phyloP scores from a whole-genome alignment of 2,888 invertebrate genomes.

The Cephus nigrinus region DNA sequence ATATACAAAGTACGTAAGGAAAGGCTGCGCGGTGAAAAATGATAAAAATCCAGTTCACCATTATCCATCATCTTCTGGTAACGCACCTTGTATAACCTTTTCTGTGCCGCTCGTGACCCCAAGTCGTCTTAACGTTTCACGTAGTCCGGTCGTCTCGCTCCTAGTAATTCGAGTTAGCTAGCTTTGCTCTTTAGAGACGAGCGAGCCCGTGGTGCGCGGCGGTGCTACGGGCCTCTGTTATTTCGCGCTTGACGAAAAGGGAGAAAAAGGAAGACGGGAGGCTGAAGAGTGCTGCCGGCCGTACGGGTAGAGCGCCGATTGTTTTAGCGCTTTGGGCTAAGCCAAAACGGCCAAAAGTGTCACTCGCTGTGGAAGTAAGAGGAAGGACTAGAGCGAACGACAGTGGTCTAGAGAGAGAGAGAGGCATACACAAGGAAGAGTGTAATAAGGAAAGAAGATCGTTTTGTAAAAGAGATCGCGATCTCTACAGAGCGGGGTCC shows the following conservation, averaged over 20 bases:
- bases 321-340: slow-evolving; percentile 49
- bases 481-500: slow-evolving; percentile 7
- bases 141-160: neutral
- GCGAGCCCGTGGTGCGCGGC: neutral
- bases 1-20: too few species aligned
- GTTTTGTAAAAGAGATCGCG: slow-evolving; percentile 17
- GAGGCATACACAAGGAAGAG: neutral
- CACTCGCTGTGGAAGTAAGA: neutral
- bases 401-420: slow-evolving; percentile 24
- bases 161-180: neutral
- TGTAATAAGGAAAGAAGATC: slow-evolving; percentile 10
- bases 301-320: slow-evolving; percentile 40
- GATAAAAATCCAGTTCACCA: neutral
- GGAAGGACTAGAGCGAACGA: slow-evolving; percentile 19
- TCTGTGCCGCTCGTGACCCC: neutral
- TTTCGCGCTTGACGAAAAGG: slow-evolving; percentile 59
- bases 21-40: neutral
- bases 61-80: neutral
- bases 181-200: neutral
- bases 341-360: slow-evolving; percentile 39
- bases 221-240: slow-evolving; percentile 40
- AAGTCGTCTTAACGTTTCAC: neutral
- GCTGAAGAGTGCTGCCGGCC: neutral
- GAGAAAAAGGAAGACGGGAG: slow-evolving; percentile 33
- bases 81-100: neutral